phyloP scores from a whole-genome alignment of 64 coral and sea anemone species.

The Actinia tenebrosa region DNA sequence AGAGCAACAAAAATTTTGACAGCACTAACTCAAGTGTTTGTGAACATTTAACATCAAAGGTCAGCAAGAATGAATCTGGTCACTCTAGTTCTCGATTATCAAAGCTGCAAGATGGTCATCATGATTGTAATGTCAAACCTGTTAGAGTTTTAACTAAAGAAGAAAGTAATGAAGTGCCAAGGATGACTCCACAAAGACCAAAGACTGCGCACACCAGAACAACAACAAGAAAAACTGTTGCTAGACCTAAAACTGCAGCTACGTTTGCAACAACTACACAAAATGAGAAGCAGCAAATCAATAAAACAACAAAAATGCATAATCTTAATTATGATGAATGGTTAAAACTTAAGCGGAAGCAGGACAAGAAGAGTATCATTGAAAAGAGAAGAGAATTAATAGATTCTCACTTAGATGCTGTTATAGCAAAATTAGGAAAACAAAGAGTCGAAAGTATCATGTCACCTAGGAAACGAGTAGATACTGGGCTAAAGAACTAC shows the following conservation, averaged over 20 bases:
- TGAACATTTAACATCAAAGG: too few species aligned
- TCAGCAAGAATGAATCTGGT: not conserved
- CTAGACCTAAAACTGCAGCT: conserved; percentile 63
- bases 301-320: conserved; percentile 48
- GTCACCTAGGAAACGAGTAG: conserved; percentile 63
- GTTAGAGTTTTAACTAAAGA: not conserved
- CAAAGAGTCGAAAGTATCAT: conserved; percentile 68
- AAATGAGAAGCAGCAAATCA: not conserved
- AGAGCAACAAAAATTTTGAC: not conserved
- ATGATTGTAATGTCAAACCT: not conserved
- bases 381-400: conserved; percentile 61
- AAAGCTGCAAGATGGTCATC: not conserved
- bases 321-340: conserved; percentile 73
- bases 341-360: conserved; percentile 55
- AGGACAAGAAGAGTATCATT: conserved; percentile 45
- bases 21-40: not conserved
- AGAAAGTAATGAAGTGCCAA: not conserved
- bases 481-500: conserved; percentile 67
- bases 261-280: not conserved
- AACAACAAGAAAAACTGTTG: not conserved
- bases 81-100: not conserved
- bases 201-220: not conserved
- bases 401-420: conserved; percentile 69
- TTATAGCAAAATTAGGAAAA: conserved; percentile 78
- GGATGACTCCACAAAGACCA: not conserved